Evolutionary conservation across 1,140 invertebrate species (phyloP).

Genomic region (Aplysia californica): DNA sequence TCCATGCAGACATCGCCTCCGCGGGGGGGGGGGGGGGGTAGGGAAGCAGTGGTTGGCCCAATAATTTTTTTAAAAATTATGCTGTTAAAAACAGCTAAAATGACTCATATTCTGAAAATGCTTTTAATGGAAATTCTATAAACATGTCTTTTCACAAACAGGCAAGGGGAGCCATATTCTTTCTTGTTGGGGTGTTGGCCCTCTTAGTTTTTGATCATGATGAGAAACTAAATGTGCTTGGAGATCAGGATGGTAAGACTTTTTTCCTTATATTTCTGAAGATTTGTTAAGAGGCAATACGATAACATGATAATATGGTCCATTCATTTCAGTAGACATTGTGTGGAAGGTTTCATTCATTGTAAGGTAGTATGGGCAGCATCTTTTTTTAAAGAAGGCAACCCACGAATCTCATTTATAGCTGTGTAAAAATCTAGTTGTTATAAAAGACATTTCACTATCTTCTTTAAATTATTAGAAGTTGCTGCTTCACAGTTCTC

Average conservation of each 20-base stretch:
- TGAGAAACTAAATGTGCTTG: conserved; percentile 53
- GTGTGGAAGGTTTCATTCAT: background rate
- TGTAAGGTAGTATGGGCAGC: background rate
- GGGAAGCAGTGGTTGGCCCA: background rate
- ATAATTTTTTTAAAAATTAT: background rate
- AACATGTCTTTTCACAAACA: conserved; percentile 32
- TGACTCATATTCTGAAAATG: background rate
- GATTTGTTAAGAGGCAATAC: background rate
- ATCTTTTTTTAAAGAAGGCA: no score
- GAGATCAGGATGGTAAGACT: conserved; percentile 46
- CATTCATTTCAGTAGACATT: background rate
- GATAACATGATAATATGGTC: background rate
- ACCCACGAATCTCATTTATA: background rate
- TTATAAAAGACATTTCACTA: background rate
- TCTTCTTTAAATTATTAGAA: background rate
- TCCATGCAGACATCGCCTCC: no score
- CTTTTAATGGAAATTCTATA: background rate
- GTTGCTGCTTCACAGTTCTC: no score
- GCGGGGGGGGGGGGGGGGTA: no score
- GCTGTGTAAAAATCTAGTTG: background rate
- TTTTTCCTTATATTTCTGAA: background rate
- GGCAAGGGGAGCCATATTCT: conserved; percentile 67
- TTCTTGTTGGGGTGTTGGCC: conserved; percentile 67
- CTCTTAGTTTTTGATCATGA: conserved; percentile 71
- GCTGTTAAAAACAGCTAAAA: background rate